Conservation (phyloP, 2,888 invertebrate species). For the Apamea anceps region DNA sequence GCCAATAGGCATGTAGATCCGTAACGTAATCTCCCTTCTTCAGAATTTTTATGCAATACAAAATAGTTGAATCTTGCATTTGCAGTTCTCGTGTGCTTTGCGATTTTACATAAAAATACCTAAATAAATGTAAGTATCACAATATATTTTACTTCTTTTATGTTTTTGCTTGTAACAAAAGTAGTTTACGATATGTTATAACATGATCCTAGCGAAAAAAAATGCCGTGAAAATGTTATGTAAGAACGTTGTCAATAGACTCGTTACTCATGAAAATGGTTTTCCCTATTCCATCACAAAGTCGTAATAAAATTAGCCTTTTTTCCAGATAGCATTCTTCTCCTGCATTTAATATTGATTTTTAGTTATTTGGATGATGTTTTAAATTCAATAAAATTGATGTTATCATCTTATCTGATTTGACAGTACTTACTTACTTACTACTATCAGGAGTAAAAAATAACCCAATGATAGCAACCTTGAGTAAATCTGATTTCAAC, state of each 20-base stretch:
- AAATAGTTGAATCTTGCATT: slow-evolving; percentile 66
- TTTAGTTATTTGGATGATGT: background rate
- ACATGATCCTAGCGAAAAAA: slow-evolving; percentile 2
- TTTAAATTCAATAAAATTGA: background rate
- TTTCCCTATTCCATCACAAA: slow-evolving; percentile 18
- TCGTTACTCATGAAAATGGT: slow-evolving; percentile 40
- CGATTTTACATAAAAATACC: slow-evolving; percentile 47
- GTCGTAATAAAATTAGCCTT: background rate
- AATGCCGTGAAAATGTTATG: slow-evolving; percentile 64
- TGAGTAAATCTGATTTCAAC: background rate
- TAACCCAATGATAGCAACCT: background rate
- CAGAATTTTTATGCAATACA: slow-evolving; percentile 2
- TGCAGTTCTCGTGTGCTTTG: slow-evolving; percentile 65
- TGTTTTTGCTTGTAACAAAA: background rate
- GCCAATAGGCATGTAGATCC: slow-evolving; percentile 41
- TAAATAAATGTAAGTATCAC: slow-evolving; percentile 69
- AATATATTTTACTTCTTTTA: background rate
- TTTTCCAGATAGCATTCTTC: background rate
- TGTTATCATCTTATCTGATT: background rate
- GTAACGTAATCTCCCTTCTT: background rate
- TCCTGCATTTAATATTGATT: background rate
- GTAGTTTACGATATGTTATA: background rate
- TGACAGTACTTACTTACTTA: background rate
- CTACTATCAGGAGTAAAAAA: background rate
- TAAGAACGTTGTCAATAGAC: slow-evolving; percentile 67